phyloP scores from a whole-genome alignment of 2,797 vertebrate species.

The Cuniculus paca region DNA sequence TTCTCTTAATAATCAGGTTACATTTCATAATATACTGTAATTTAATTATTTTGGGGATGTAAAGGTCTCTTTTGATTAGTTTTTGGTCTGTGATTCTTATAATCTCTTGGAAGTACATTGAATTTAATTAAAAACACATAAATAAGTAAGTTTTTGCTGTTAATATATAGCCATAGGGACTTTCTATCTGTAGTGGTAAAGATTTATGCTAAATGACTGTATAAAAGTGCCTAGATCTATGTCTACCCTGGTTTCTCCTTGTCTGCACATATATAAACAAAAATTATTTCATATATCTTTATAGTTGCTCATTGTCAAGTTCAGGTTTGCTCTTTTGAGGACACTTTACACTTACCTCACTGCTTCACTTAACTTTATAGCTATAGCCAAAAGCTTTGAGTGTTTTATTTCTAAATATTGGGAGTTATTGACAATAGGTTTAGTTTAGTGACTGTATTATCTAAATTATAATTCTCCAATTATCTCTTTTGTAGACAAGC shows the following conservation, averaged over 20 bases:
- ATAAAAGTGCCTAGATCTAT: not conserved
- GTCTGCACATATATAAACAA: not conserved
- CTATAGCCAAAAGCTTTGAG: slow-evolving; percentile 9
- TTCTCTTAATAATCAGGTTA: not conserved
- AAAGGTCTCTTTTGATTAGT: slow-evolving; percentile 11
- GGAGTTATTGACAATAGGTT: not conserved
- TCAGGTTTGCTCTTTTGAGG: slow-evolving; percentile 16
- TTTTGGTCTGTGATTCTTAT: slow-evolving; percentile 10
- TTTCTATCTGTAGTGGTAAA: not conserved
- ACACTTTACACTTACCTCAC: not conserved
- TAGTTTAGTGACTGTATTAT: slow-evolving; percentile 34
- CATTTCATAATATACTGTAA: not conserved
- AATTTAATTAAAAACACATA: slow-evolving; percentile 32
- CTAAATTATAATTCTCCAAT: slow-evolving; percentile 35
- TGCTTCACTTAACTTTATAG: slow-evolving; percentile 30
- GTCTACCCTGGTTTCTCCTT: not conserved
- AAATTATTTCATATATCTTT: slow-evolving; percentile 27
- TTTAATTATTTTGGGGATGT: slow-evolving; percentile 31
- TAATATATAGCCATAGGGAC: not conserved
- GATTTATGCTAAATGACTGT: not conserved
- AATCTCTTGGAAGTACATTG: slow-evolving; percentile 1
- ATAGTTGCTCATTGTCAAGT: slow-evolving; percentile 8
- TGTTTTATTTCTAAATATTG: slow-evolving; percentile 38
- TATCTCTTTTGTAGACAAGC: not conserved
- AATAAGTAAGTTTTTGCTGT: not conserved